phyloP scores from a whole-genome alignment of 2,113 vertebrate genomes.

The Anoura caudifer region DNA sequence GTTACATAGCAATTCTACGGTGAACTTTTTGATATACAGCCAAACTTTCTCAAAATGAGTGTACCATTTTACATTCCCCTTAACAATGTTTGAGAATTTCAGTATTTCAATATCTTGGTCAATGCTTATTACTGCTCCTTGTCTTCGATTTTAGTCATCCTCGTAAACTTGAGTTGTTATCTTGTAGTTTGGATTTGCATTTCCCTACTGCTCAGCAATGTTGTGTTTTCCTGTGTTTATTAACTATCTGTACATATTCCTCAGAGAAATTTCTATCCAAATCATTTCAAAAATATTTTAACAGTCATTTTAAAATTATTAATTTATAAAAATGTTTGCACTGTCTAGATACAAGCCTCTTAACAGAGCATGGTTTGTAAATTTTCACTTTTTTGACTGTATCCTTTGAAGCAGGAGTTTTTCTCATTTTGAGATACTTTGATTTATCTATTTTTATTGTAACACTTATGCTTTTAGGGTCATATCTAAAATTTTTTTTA shows the following conservation, averaged over 20 bases:
- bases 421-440: neutral
- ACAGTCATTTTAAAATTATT: neutral
- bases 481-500: neutral
- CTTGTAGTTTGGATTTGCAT: neutral
- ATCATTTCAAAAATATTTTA: no score
- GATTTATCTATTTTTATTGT: neutral
- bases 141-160: neutral
- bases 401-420: neutral
- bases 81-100: neutral
- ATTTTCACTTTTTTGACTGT: neutral
- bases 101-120: neutral
- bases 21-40: neutral
- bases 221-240: neutral
- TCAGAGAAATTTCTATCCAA: neutral
- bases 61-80: neutral
- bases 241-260: neutral
- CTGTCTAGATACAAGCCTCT: neutral
- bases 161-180: neutral
- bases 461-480: neutral
- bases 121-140: neutral
- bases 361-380: neutral
- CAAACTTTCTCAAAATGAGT: neutral
- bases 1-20: neutral
- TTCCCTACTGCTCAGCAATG: neutral
- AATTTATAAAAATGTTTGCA: neutral